Conservation (phyloP, 2,888 invertebrate species). For the Andrena minutula region DNA sequence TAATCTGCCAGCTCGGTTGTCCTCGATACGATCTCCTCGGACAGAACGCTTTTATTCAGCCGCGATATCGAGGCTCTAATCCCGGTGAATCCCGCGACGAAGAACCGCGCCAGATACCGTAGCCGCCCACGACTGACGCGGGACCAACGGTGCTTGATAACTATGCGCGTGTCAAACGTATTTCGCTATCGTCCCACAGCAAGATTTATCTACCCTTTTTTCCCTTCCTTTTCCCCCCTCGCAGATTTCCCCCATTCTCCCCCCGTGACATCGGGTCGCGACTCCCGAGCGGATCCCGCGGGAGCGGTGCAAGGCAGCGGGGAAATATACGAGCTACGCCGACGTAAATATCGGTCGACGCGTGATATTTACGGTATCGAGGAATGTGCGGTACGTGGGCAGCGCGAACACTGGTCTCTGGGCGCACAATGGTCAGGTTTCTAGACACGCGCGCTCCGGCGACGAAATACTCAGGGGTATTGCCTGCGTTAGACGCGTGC, state of each 20-base stretch:
- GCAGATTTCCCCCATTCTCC: slow-evolving; percentile 1
- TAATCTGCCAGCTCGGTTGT: neutral
- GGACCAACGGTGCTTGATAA: slow-evolving; percentile 26
- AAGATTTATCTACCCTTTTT: slow-evolving; percentile 36
- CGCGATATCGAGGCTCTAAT: slow-evolving; percentile 22
- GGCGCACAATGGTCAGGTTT: slow-evolving; percentile 47
- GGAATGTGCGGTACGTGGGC: slow-evolving; percentile 45
- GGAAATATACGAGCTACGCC: slow-evolving; percentile 54
- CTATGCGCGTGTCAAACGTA: slow-evolving; percentile 7
- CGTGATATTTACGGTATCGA: slow-evolving; percentile 65
- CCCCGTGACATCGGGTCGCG: slow-evolving; percentile 31
- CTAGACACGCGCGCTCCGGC: neutral
- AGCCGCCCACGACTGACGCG: slow-evolving; percentile 34
- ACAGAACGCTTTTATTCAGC: slow-evolving; percentile 50
- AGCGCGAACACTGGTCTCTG: slow-evolving; percentile 3
- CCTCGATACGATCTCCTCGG: slow-evolving; percentile 44
- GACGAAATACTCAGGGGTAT: slow-evolving; percentile 6
- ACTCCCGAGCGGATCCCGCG: slow-evolving; percentile 36
- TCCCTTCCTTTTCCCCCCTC: neutral
- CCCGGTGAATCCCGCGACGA: neutral
- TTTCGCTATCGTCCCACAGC: slow-evolving; percentile 12
- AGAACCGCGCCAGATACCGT: slow-evolving; percentile 5
- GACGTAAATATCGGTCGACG: slow-evolving; percentile 63
- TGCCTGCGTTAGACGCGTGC: neutral
- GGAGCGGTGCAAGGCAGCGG: slow-evolving; percentile 32